Conservation (phyloP, 2,888 invertebrate species). For the Temnothorax rugatulus region DNA sequence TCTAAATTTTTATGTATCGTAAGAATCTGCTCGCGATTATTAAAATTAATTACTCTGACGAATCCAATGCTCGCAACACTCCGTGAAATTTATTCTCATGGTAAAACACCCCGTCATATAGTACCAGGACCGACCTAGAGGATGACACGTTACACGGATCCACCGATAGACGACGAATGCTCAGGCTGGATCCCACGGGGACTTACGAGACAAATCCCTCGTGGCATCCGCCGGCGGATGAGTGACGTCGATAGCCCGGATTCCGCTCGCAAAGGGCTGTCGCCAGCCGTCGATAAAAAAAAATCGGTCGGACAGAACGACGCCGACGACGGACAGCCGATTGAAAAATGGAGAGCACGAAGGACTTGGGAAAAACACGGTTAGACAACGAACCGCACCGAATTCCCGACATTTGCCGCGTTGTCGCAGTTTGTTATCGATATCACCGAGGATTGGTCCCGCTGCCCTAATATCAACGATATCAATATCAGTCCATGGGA, state of each 20-base stretch:
- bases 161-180: conserved; percentile 38
- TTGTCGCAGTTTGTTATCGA: conserved; percentile 39
- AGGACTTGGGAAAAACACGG: conserved; percentile 34
- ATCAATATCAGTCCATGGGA: neutral
- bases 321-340: conserved; percentile 45
- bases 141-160: conserved; percentile 35
- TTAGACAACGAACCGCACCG: conserved; percentile 26
- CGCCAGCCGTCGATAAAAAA: conserved; percentile 17
- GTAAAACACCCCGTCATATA: conserved; percentile 18
- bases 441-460: conserved; percentile 11
- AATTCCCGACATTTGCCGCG: conserved; percentile 30
- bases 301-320: conserved; percentile 44
- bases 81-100: conserved; percentile 32
- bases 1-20: neutral
- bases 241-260: conserved; percentile 53
- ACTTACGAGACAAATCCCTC: conserved; percentile 61
- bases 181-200: conserved; percentile 40
- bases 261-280: conserved; percentile 50
- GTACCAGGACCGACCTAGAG: neutral
- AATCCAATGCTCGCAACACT: neutral
- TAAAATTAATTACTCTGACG: neutral
- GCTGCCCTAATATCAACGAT: neutral
- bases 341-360: conserved; percentile 58
- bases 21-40: conserved; percentile 26
- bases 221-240: conserved; percentile 55